These are phyloP conservation scores for Nesogale talazaci DNA, from an alignment of 2,113 vertebrate genomes.

Conservation along the genomic window DNA sequence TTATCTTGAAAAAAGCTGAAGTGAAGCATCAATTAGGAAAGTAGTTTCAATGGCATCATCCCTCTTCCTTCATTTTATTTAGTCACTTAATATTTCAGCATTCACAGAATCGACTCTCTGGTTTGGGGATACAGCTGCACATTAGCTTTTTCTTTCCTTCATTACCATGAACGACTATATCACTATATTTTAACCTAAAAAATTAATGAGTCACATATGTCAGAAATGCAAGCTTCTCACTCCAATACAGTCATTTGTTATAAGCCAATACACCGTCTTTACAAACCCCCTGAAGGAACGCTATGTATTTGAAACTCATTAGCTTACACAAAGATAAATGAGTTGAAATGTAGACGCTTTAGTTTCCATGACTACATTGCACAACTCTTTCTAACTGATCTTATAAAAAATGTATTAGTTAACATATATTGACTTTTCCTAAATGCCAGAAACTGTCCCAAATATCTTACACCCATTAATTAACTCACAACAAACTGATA, in stretches of 20 bases:
- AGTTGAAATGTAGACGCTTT: not conserved
- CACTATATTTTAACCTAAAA: not conserved
- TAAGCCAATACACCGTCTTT: not conserved
- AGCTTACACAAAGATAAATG: not conserved
- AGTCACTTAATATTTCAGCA: not conserved
- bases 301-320: not conserved
- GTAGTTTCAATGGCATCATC: not conserved
- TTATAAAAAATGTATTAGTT: not conserved
- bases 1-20: not conserved
- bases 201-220: not conserved
- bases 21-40: not conserved
- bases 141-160: not conserved
- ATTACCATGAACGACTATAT: not conserved
- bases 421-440: not conserved
- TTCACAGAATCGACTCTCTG: not conserved
- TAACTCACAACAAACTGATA: not conserved
- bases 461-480: not conserved
- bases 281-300: not conserved
- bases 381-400: not conserved
- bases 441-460: not conserved
- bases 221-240: not conserved
- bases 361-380: not conserved
- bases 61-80: not conserved
- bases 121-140: not conserved
- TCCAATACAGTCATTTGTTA: not conserved